phyloP scores from a whole-genome alignment of 1,140 invertebrate species.

The Dysdera silvatica region DNA sequence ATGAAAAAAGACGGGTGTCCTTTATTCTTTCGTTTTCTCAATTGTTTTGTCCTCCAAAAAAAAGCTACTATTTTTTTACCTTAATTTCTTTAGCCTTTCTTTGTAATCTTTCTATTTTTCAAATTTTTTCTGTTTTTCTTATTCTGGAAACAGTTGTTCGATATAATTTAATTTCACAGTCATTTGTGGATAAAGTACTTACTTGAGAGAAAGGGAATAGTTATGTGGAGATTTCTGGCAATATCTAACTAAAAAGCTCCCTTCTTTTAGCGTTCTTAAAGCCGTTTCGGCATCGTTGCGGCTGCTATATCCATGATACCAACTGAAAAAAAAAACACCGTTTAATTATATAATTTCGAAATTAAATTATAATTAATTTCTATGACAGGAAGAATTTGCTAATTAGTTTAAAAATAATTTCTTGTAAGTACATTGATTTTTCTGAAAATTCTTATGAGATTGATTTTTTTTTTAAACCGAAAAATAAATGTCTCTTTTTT shows the following conservation, averaged over 20 bases:
- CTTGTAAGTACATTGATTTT: too few relatives aligned
- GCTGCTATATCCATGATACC: conserved; percentile 84
- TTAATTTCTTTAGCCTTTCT: too few relatives aligned
- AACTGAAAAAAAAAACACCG: conserved; percentile 49
- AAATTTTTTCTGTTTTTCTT: background rate
- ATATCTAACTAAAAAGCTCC: conserved; percentile 85
- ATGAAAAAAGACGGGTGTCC: too few relatives aligned
- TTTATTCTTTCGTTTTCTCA: too few relatives aligned
- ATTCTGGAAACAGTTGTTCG: background rate
- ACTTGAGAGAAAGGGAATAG: conserved; percentile 90
- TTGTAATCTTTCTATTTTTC: too few relatives aligned
- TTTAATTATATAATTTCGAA: background rate
- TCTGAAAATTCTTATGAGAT: too few relatives aligned
- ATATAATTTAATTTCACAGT: background rate
- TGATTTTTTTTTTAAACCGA: too few relatives aligned
- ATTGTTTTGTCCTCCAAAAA: too few relatives aligned
- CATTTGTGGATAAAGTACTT: conserved; percentile 44
- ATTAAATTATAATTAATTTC: background rate
- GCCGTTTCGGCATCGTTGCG: conserved; percentile 81
- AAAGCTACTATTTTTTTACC: too few relatives aligned
- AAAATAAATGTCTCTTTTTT: too few relatives aligned
- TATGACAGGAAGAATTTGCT: background rate
- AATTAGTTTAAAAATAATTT: background rate
- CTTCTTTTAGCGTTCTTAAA: conserved; percentile 67
- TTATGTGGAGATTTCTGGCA: conserved; percentile 84